phyloP scores from a whole-genome alignment of 2,113 vertebrate species.

The Eurypyga helias region DNA sequence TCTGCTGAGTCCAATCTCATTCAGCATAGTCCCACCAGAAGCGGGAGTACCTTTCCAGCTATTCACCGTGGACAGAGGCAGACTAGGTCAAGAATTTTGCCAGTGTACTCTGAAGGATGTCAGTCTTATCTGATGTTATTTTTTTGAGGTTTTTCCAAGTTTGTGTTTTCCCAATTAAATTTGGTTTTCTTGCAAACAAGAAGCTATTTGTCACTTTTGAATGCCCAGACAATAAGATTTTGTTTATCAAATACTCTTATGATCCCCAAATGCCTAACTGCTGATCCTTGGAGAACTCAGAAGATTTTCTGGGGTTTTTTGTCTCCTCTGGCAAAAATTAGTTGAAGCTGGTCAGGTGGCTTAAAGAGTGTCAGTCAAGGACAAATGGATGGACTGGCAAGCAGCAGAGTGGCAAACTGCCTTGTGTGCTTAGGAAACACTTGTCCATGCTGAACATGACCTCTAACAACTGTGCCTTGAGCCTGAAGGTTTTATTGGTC shows the following conservation, averaged over 20 bases:
- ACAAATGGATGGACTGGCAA: not conserved
- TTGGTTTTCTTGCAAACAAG: not conserved
- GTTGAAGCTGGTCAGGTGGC: not conserved
- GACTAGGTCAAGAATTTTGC: not conserved
- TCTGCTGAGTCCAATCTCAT: fast-evolving
- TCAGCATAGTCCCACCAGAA: not conserved
- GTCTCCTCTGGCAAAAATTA: not conserved
- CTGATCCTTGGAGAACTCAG: not conserved
- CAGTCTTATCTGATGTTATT: not conserved
- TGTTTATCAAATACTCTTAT: not conserved
- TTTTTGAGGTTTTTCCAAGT: not conserved
- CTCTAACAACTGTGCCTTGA: not conserved
- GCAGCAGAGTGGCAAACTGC: not conserved
- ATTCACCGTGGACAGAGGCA: not conserved
- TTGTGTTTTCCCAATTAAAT: not conserved
- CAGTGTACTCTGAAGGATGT: not conserved
- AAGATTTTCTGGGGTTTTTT: not conserved
- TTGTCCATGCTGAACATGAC: not conserved
- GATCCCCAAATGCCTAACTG: not conserved
- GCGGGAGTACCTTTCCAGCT: not conserved
- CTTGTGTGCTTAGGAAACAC: not conserved
- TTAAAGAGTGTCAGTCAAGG: not conserved
- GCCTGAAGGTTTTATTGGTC: not conserved
- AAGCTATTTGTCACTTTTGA: not conserved
- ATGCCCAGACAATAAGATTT: not conserved